Conservation (phyloP, 2,113 vertebrate species). For the Cinclus mexicanus region DNA sequence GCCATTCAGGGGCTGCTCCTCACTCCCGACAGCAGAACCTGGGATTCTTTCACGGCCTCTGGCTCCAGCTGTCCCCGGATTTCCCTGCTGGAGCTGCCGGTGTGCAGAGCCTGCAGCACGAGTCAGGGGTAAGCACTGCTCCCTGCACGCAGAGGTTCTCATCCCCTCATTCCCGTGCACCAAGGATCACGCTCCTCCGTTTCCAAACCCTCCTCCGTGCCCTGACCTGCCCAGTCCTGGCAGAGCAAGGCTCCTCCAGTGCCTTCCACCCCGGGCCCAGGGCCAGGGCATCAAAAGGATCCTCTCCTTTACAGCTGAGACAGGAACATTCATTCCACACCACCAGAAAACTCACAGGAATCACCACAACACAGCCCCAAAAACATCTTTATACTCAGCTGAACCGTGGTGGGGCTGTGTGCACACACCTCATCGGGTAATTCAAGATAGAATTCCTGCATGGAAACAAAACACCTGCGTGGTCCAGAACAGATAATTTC, state of each 20-base stretch:
- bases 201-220: neutral
- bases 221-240: neutral
- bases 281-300: neutral
- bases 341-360: neutral
- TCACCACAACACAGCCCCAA: rapidly evolving
- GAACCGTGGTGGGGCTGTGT: rapidly evolving
- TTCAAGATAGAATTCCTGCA: neutral
- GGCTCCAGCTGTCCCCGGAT: neutral
- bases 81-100: neutral
- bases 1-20: neutral
- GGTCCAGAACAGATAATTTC: neutral
- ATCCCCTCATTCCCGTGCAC: neutral
- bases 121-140: neutral
- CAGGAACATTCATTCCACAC: rapidly evolving
- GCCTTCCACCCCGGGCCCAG: neutral
- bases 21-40: neutral
- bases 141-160: rapidly evolving
- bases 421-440: rapidly evolving
- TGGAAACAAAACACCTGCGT: rapidly evolving
- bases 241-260: neutral
- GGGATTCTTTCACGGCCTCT: neutral
- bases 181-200: rapidly evolving
- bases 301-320: neutral
- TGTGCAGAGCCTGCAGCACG: neutral
- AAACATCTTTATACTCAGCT: neutral